A percentile compares a stretch with the other conserved stretches of the same genome.
Conservation (phyloP, 92 coral and sea anemone species). For the Parazoanthus atlanticus region DNA sequence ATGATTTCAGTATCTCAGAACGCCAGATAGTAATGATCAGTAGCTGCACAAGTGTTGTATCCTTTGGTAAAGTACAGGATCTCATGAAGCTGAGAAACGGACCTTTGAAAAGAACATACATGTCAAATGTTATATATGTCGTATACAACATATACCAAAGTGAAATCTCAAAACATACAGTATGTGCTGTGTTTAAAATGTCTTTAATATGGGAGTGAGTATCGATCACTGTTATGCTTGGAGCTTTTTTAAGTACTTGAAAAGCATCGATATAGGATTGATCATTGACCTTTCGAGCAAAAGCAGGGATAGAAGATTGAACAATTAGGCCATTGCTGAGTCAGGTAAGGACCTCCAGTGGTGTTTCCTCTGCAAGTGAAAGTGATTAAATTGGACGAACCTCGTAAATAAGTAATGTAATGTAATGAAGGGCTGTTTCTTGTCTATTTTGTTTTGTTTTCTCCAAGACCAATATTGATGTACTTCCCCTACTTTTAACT, state of each 20-base stretch:
- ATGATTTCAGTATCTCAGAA: no score
- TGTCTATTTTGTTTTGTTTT: background rate
- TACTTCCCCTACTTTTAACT: background rate
- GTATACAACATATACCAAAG: no score
- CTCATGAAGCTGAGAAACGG: no score
- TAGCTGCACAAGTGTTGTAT: no score
- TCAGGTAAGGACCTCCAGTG: background rate
- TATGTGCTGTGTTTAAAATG: no score
- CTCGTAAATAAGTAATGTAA: background rate
- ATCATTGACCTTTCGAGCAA: background rate
- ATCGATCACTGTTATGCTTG: no score
- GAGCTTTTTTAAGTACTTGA: background rate
- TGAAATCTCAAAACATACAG: no score
- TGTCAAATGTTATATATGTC: no score
- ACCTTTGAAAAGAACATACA: no score
- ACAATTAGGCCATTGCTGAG: background rate
- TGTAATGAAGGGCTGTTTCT: background rate
- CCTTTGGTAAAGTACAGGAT: no score
- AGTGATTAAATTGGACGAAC: background rate
- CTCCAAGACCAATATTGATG: background rate
- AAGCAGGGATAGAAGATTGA: background rate
- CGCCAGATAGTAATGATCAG: no score
- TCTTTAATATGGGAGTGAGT: no score
- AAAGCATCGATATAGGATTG: background rate
- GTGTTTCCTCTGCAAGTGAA: background rate